Percentiles rank a stretch among this genome's conserved stretches.
Evolutionary conservation across 2,888 invertebrate genomes (phyloP).

Genomic region (Strigamia transsilvanica): DNA sequence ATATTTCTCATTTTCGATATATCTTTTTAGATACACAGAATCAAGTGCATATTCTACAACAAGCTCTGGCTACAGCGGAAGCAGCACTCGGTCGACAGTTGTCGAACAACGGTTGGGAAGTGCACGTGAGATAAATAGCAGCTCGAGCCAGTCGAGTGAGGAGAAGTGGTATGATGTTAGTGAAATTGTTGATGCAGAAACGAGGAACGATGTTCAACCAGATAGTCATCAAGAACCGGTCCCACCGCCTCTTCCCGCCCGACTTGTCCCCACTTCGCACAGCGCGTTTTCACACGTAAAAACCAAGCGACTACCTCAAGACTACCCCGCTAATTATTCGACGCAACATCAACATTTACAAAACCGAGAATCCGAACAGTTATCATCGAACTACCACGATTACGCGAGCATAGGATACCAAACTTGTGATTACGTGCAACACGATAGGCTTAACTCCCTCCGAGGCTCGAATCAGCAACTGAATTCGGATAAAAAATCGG

Average conservation of each 20-base stretch:
- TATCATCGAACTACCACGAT: constrained; percentile 46
- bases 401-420: constrained; percentile 48
- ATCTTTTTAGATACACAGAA: constrained; percentile 72
- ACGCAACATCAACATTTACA: background rate
- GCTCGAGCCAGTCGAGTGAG: constrained; percentile 68
- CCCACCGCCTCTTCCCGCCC: constrained; percentile 69
- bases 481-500: constrained; percentile 34
- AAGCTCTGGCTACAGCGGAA: constrained; percentile 85
- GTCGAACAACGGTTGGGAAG: constrained; percentile 52
- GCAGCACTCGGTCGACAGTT: constrained; percentile 64
- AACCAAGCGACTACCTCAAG: constrained; percentile 37
- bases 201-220: constrained; percentile 54
- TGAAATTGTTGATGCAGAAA: constrained; percentile 60
- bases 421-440: constrained; percentile 50
- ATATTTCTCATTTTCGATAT: too few relatives aligned
- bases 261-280: constrained; percentile 61
- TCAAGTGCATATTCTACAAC: constrained; percentile 80
- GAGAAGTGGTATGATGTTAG: constrained; percentile 71
- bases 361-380: constrained; percentile 21
- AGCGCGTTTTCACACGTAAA: constrained; percentile 53
- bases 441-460: constrained; percentile 50
- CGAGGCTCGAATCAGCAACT: constrained; percentile 27
- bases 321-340: background rate
- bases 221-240: constrained; percentile 58
- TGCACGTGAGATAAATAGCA: constrained; percentile 48